Base-by-base conservation (phyloP, 2,113 vertebrate genomes). In the Camelus bactrianus region DNA sequence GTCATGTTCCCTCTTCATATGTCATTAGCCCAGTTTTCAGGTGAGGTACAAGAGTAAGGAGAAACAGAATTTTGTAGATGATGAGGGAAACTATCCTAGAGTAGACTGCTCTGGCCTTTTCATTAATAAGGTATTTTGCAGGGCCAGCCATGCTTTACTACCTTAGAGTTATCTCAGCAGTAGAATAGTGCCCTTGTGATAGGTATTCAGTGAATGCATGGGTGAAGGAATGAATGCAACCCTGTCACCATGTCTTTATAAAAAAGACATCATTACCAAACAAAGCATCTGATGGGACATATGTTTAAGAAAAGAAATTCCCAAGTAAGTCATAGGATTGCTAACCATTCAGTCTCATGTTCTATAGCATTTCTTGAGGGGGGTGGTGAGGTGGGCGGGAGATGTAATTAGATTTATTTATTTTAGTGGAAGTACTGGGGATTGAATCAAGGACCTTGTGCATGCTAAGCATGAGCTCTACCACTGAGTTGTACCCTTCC, bases 301-400 rank as follows among this genome's bases (percentile, higher is more conserved):
- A 48, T 77, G 48, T 77, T 90, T 92, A 89, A 62, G 50, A 62
- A 56, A 72, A 48, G 30, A 88, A 87, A 67, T 87, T 60, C 46
- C 12, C 67, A 72, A 60, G 28, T 86, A 94, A 92, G n/a, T 62
- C 20, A 13, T 75, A 22, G n/a, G 22, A 24, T 58, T 89, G 30
- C 50, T 86, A 73, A 4, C 15, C 58, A 58, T 95, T 93, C 9
- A 2, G 15, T 38, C 22, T 95, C 22, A 46, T 35, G 28, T 86
- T 82, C 48, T 15, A 67, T 10, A 60, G 67, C 60, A 8, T 85
- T 89, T 75, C 52, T 56, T 69, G 38, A 42, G 38, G 38, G 38
- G 38, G 38, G 38, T 42, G 38, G 38, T 42, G 38, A 42, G 5
- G 38, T 42, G 38, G 38, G 38, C 38, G 38, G 38, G 38, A 42